Conservation (phyloP, 1,140 invertebrate genomes). For the Ooceraea biroi region DNA sequence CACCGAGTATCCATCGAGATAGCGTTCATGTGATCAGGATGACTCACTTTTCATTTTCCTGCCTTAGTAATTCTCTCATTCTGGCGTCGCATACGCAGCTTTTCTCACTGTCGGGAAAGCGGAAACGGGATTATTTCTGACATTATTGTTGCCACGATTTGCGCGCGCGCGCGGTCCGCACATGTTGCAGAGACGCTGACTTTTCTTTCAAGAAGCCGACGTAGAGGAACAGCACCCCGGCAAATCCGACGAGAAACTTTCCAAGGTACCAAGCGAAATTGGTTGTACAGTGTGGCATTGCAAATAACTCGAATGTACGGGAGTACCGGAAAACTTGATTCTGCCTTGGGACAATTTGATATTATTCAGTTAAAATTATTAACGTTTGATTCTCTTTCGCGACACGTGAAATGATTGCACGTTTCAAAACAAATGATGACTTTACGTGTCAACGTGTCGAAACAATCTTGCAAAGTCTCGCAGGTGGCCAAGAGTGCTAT, state of each 20-base stretch:
- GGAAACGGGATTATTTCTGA: slow-evolving; percentile 19
- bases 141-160: not conserved
- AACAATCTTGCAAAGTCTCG: too few species aligned
- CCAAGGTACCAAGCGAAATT: slow-evolving; percentile 77
- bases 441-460: too few species aligned
- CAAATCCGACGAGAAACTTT: slow-evolving; percentile 78
- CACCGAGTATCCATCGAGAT: not conserved
- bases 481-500: too few species aligned
- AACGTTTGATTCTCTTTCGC: not conserved
- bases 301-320: not conserved
- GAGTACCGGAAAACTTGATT: too few species aligned
- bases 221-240: slow-evolving; percentile 78
- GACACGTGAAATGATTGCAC: too few species aligned
- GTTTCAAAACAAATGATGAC: too few species aligned
- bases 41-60: slow-evolving; percentile 74
- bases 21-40: slow-evolving; percentile 55
- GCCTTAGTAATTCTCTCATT: slow-evolving; percentile 44
- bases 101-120: slow-evolving; percentile 58
- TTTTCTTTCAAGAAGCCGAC: slow-evolving; percentile 74
- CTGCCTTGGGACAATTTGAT: too few species aligned
- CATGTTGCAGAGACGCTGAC: slow-evolving; percentile 50
- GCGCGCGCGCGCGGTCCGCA: not conserved
- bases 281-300: slow-evolving; percentile 77
- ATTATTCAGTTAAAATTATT: not conserved
- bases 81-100: slow-evolving; percentile 62